These are phyloP conservation scores for Solenopsis fugax DNA, from an alignment of 1,140 invertebrate species.

Conservation along the genomic window DNA sequence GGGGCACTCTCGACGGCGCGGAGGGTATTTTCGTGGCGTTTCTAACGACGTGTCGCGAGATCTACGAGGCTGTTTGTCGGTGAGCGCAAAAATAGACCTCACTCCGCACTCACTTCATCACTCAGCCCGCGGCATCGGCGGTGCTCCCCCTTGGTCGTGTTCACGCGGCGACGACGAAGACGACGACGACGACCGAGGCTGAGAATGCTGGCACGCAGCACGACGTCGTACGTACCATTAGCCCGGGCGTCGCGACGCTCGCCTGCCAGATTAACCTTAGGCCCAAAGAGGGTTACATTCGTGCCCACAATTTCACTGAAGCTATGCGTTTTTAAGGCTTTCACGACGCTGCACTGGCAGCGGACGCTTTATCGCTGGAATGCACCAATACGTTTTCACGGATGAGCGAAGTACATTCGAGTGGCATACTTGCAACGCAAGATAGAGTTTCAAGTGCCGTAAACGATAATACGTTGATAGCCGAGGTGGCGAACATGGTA, in stretches of 20 bases:
- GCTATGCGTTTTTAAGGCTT: constrained; percentile 60
- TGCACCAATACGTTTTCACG: constrained; percentile 27
- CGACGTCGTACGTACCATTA: constrained; percentile 75
- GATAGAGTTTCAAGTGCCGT: neutral
- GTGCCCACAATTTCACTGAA: constrained; percentile 61
- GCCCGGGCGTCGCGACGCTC: constrained; percentile 72
- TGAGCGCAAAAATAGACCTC: constrained; percentile 83
- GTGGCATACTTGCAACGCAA: neutral
- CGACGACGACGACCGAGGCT: constrained; percentile 57
- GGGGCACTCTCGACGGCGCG: constrained; percentile 51
- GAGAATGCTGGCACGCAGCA: constrained; percentile 72
- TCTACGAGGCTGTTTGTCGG: constrained; percentile 83
- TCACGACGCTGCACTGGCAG: neutral
- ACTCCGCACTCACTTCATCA: constrained; percentile 84
- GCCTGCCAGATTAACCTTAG: constrained; percentile 70
- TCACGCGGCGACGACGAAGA: constrained; percentile 41
- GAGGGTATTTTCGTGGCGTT: constrained; percentile 76
- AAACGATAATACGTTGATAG: neutral
- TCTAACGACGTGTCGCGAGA: constrained; percentile 81
- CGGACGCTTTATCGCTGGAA: constrained; percentile 38
- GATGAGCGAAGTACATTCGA: constrained; percentile 28
- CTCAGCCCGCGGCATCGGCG: constrained; percentile 51
- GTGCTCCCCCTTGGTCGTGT: constrained; percentile 36
- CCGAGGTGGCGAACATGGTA: neutral
- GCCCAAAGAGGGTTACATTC: constrained; percentile 16